phyloP scores from a whole-genome alignment of 2,888 invertebrate genomes.

The Drosophila neonasuta region DNA sequence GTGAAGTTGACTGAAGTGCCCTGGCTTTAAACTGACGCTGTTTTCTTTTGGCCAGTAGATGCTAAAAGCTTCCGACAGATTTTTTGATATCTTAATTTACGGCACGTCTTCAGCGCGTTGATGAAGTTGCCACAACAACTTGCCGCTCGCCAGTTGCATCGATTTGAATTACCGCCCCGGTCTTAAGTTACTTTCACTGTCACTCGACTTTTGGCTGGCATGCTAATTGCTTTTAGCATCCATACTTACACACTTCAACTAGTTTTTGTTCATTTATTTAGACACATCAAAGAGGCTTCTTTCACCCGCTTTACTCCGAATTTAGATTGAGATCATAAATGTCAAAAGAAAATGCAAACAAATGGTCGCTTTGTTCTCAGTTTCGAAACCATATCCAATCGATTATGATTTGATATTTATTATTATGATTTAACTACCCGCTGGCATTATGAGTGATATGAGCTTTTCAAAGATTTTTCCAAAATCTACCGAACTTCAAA shows the following conservation, averaged over 20 bases:
- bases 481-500: constrained; percentile 31
- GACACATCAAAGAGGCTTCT: constrained; percentile 20
- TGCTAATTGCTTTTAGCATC: constrained; percentile 63
- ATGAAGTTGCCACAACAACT: constrained; percentile 57
- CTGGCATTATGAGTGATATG: constrained; percentile 25
- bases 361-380: constrained; percentile 37
- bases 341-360: constrained; percentile 28
- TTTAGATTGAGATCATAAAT: constrained; percentile 23
- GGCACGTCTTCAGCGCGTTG: constrained; percentile 58
- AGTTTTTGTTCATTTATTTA: constrained; percentile 4
- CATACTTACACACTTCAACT: constrained; percentile 1
- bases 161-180: constrained; percentile 35
- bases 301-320: not conserved
- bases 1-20: constrained; percentile 68
- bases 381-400: constrained; percentile 4
- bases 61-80: constrained; percentile 76
- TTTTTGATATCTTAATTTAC: constrained; percentile 76
- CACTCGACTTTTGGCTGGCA: constrained; percentile 49
- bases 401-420: constrained; percentile 33
- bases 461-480: constrained; percentile 16
- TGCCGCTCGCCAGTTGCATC: constrained; percentile 28
- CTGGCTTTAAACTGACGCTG: constrained; percentile 22
- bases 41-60: constrained; percentile 50
- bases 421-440: constrained; percentile 13
- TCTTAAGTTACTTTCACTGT: constrained; percentile 69